Evolutionary conservation across 2,113 vertebrate species (phyloP).

Genomic region (Lagopus muta): DNA sequence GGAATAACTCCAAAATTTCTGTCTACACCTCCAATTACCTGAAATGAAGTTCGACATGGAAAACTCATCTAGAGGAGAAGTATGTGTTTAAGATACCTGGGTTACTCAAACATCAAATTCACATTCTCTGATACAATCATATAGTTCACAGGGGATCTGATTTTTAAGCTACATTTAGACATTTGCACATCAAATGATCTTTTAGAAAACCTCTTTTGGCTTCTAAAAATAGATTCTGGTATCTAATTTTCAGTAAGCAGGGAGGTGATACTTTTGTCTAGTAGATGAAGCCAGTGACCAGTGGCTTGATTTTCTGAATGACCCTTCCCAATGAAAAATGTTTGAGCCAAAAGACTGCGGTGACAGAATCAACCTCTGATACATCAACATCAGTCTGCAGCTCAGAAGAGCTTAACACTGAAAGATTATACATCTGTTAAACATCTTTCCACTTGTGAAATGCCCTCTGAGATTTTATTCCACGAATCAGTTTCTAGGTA

Average conservation of each 20-base stretch:
- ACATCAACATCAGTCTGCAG: neutral
- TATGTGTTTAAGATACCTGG: neutral
- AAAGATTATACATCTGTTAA: slow-evolving; percentile 24
- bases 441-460: slow-evolving; percentile 30
- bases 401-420: slow-evolving; percentile 31
- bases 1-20: neutral
- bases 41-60: slow-evolving; percentile 35
- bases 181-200: neutral
- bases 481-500: neutral
- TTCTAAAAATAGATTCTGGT: neutral
- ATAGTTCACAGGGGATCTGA: neutral
- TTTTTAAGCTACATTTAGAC: neutral
- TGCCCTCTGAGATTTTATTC: neutral
- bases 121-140: slow-evolving; percentile 1
- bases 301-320: neutral
- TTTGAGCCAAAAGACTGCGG: neutral
- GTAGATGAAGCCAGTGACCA: neutral
- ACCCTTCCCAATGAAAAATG: neutral
- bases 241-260: neutral
- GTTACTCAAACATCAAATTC: neutral
- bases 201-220: neutral
- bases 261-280: neutral
- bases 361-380: neutral
- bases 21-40: slow-evolving; percentile 39
- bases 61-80: slow-evolving; percentile 5